Evolutionary conservation across 2,797 vertebrate species (phyloP).

Genomic region (Ctenochaetus hawaiiensis): DNA sequence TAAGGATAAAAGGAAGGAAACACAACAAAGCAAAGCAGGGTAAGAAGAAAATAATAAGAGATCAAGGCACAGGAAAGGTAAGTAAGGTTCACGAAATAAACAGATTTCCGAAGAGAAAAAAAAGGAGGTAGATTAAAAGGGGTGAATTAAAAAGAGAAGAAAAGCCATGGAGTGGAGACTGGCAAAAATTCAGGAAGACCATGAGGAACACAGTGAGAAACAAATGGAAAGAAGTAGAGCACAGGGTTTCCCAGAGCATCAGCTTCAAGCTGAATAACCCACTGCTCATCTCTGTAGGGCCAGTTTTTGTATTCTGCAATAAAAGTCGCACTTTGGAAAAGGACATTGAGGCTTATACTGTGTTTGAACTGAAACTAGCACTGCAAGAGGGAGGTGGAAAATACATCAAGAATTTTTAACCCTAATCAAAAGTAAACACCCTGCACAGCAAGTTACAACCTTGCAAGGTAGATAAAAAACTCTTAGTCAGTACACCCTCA

Average conservation of each 20-base stretch:
- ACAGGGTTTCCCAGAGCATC: background rate
- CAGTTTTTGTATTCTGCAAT: background rate
- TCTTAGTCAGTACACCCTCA: no score
- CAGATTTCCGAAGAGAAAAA: background rate
- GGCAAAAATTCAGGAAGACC: background rate
- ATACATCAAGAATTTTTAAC: background rate
- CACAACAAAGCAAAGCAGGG: background rate
- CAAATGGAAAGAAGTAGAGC: conserved; percentile 4
- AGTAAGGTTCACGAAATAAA: background rate
- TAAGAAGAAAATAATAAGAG: background rate
- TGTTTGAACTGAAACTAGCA: background rate
- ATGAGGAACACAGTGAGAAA: conserved; percentile 1
- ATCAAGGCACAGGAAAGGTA: background rate
- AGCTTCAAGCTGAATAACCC: background rate
- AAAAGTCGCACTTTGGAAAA: background rate
- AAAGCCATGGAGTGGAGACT: background rate
- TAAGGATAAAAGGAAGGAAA: background rate
- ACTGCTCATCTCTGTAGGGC: background rate
- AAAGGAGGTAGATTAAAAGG: background rate
- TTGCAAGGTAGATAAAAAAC: background rate
- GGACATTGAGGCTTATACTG: background rate
- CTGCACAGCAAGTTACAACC: background rate
- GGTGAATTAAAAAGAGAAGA: background rate
- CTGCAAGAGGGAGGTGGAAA: background rate
- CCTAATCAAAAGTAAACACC: background rate